Base-by-base conservation (phyloP, 2,797 vertebrate species). In the Calcarius lapponicus region DNA sequence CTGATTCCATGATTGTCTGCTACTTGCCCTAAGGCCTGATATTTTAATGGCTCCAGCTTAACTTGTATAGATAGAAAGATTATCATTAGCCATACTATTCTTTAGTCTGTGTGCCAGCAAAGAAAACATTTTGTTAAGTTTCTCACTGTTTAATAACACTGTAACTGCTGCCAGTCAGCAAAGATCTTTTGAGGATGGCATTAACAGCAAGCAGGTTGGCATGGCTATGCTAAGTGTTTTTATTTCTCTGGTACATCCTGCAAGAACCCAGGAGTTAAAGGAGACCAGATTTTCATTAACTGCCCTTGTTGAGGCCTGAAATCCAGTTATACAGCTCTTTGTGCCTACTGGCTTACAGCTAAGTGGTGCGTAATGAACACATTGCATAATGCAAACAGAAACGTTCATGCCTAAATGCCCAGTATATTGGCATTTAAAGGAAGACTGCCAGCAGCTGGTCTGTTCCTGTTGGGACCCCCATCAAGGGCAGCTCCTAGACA, bases 291-390 rank as follows among this genome's bases (percentile, higher is more conserved):
- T 96, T 96, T 86, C 70, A 91, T 65, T 72, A 95, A 95, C 76
- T 86, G 90, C 40, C 76, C 88, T 67, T 76, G 86, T 80, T 95
- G 69, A 91, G 91, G 90, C 88, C 81, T 81, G 69, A 79, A 75
- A 92, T 89, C 90, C 81, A 92, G 87, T 93, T 89, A 91, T 38
- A 74, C 47, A 91, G 90, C 50, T 93, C 85, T 91, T 91, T 43
- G 76, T 53, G 64, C 67, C 85, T 67, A 86, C 92, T 97, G 93
- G 85, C 92, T 94, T 91, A 83, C 51, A 58, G 75, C 87, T 95
- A 81, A 93, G 80, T 28, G 88, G 67, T 71, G 70, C 18, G 10
- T 25, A 92, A 88, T 51, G 60, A 90, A 78, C 74, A 86, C 79
- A 72, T 10, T 47, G 76, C 72, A 60, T 83, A 78, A 83, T 9